A percentile compares a stretch with the other conserved stretches of the same genome.
These are phyloP conservation scores for Turdus rufiventris DNA, from an alignment of 2,113 vertebrate genomes.

Conservation along the genomic window DNA sequence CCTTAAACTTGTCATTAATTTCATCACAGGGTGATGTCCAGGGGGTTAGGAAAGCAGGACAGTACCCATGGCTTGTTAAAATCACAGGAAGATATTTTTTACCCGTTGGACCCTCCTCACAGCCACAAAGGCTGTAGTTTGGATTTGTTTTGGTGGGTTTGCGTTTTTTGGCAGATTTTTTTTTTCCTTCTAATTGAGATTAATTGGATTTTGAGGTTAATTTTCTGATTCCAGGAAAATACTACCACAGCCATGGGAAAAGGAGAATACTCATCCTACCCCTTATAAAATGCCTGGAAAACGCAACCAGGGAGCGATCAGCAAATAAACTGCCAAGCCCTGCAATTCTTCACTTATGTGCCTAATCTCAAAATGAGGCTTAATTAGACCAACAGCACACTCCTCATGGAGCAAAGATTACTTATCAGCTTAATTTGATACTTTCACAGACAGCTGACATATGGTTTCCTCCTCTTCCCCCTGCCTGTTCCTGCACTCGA, in stretches of 20 bases:
- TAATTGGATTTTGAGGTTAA: not conserved
- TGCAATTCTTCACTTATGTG: not conserved
- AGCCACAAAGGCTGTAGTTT: not conserved
- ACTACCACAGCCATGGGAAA: not conserved
- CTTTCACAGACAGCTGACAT: conserved; percentile 13
- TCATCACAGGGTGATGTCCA: not conserved
- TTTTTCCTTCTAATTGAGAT: not conserved
- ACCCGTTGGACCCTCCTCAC: not conserved
- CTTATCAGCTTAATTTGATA: not conserved
- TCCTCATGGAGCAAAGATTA: not conserved
- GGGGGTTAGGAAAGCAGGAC: not conserved
- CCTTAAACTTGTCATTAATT: not conserved
- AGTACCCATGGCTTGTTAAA: not conserved
- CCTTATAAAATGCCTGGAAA: not conserved
- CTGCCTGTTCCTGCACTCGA: fast-evolving
- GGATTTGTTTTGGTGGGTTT: not conserved
- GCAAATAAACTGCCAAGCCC: not conserved
- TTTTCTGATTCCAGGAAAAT: not conserved
- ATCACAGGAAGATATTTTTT: not conserved
- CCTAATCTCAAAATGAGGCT: not conserved
- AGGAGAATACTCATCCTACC: not conserved
- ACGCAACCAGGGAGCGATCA: not conserved
- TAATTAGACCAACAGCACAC: conserved; percentile 5
- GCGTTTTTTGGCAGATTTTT: not conserved
- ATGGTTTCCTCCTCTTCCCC: not conserved